Percentiles rank a stretch among this genome's conserved stretches.
phyloP scores from a whole-genome alignment of 2,797 vertebrate species.

The Sebastes kiyomatsui region DNA sequence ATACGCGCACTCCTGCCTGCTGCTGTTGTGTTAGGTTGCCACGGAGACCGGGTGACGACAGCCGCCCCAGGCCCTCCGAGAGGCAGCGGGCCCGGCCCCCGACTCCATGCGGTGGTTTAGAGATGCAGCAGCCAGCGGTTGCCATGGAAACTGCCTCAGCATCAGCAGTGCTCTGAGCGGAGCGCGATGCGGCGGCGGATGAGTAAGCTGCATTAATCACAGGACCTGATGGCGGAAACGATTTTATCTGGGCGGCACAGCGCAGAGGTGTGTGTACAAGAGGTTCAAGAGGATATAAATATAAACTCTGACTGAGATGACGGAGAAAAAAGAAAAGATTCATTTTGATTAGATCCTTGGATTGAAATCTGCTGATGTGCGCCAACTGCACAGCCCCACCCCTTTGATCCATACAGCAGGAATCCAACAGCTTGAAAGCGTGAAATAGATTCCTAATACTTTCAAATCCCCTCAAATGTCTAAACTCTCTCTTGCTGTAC shows the following conservation, averaged over 20 bases:
- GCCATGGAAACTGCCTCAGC: constrained; percentile 76
- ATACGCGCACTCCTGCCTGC: constrained; percentile 1
- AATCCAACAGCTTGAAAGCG: background rate
- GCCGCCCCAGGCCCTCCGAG: constrained; percentile 24
- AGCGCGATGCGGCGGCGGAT: constrained; percentile 33
- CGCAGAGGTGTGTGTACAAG: background rate
- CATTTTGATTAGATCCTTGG: background rate
- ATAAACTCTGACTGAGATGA: background rate
- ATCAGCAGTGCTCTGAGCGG: constrained; percentile 41
- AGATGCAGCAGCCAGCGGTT: constrained; percentile 61
- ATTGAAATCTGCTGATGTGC: background rate
- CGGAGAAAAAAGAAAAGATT: background rate
- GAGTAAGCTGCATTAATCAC: constrained; percentile 60
- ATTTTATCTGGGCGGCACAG: background rate
- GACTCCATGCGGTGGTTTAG: constrained; percentile 44
- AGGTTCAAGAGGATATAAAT: background rate
- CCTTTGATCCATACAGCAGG: background rate
- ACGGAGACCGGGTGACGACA: constrained; percentile 69
- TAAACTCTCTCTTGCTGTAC: background rate
- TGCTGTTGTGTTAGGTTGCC: constrained; percentile 75
- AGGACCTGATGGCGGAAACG: constrained; percentile 25
- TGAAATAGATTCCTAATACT: background rate
- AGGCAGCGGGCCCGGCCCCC: constrained; percentile 21
- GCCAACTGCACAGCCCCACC: background rate
- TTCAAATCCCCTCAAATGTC: background rate